Base-by-base conservation (phyloP, 1,140 invertebrate species). In the Pantala flavescens region DNA sequence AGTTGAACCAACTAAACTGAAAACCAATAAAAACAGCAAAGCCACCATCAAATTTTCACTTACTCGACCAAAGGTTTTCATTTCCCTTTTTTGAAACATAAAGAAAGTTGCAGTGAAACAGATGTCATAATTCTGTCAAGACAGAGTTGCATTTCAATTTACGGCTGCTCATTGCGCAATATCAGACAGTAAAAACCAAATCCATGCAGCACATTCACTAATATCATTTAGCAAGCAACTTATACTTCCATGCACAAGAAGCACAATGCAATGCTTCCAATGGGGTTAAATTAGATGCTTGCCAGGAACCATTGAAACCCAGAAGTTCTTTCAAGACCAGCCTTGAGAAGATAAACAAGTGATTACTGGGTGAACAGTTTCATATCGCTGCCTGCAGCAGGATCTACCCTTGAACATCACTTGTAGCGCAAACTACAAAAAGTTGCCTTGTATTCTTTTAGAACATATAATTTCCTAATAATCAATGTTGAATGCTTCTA, bases 401-500 rank as follows among this genome's bases (percentile, higher is more conserved):
- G n/a, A 9, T 36, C 28, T 36, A 36, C 28, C 28, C 28, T 63
- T 63, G 49, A 3, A 16, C 49, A 16, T 63, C 49, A 63, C 49
- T 36, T 63, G 49, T 63, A 3, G 49, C 3, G 49, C n/a, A 63
- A 16, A 63, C n/a, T 63, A 16, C 49, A 63, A 7, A 63, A 63
- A 63, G 49, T 19, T 63, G n/a, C 49, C 14, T 16, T 21, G 16
- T 7, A 19, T 21, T 63, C 49, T 63, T 63, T 63, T 19, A 63
- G 49, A 63, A 63, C 23, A 72, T 21, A 23, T 49, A 12, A 3
- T 43, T 42, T 55, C 12, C 23, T 28, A 71, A 23, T 73, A 28
- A 73, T 49, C 76, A 71, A 10, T 75, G 70, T 71, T 71, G 70
- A 23, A 70, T 75, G 36, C 71, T 75, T 55, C 74, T 71, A 63